Conservation (phyloP, 1,140 invertebrate species). For the Papilio helenus region DNA sequence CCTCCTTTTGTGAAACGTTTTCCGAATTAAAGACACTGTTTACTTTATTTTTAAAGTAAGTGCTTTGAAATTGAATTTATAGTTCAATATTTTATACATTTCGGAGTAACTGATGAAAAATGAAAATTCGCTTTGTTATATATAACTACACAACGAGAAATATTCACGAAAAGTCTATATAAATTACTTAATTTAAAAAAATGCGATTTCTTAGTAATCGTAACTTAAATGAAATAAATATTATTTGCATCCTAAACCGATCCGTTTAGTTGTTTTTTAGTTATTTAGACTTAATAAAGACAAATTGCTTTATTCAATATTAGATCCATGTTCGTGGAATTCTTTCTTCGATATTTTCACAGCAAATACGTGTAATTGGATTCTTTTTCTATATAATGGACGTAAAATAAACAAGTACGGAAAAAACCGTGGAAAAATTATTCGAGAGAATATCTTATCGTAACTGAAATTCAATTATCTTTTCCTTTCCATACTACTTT, state of each 20-base stretch:
- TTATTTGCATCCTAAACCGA: too few species aligned
- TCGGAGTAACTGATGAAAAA: not conserved
- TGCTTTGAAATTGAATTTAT: conserved; percentile 24
- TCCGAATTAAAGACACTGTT: conserved; percentile 31
- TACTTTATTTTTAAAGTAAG: conserved; percentile 31
- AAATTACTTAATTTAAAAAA: too few species aligned
- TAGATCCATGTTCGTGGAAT: not conserved
- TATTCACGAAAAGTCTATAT: too few species aligned
- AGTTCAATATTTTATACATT: conserved; percentile 1
- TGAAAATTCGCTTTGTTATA: not conserved
- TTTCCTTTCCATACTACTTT: too few species aligned
- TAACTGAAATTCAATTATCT: not conserved
- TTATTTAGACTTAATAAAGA: not conserved
- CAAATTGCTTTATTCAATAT: not conserved
- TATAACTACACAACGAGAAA: not conserved
- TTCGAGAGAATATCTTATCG: not conserved
- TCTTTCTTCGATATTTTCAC: not conserved
- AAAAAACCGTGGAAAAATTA: not conserved
- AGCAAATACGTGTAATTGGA: conserved; percentile 9
- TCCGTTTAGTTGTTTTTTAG: not conserved
- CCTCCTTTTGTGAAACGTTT: conserved; percentile 28
- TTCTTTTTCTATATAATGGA: not conserved
- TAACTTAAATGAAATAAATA: too few species aligned
- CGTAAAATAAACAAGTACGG: not conserved
- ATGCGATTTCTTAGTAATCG: too few species aligned